Conservation (phyloP, 2,113 vertebrate species). For the Forbesichthys agassizii region DNA sequence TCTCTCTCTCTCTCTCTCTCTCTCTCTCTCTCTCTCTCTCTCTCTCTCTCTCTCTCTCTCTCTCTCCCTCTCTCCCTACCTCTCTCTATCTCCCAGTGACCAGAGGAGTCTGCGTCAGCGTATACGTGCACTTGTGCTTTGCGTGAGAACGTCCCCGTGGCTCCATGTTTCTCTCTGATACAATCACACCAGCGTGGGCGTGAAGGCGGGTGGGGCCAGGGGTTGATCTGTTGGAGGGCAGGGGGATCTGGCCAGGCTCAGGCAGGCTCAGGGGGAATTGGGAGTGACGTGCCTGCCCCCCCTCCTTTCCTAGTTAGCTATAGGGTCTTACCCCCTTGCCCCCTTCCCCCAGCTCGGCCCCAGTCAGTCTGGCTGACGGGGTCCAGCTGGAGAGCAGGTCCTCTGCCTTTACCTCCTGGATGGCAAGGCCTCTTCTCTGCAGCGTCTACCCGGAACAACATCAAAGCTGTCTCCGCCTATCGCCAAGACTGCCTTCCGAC, state of each 20-base stretch:
- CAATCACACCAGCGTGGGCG: constrained; percentile 5
- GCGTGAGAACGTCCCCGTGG: no score
- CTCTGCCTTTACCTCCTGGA: constrained; percentile 1
- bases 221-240: constrained; percentile 28
- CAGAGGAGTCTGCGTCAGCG: constrained; percentile 16
- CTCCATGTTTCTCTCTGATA: constrained; percentile 52
- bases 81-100: constrained; percentile 22
- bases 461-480: neutral
- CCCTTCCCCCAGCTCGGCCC: no score
- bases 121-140: constrained; percentile 46
- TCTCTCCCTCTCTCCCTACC: neutral
- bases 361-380: constrained; percentile 62
- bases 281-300: constrained; percentile 58
- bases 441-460: no score
- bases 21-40: constrained; percentile 2
- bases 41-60: neutral
- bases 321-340: constrained; percentile 34
- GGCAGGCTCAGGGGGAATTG: constrained; percentile 56
- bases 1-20: no score
- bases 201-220: constrained; percentile 32
- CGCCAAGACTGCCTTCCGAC: constrained; percentile 8
- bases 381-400: constrained; percentile 63
- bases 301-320: constrained; percentile 50
- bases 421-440: neutral
- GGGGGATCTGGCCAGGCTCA: constrained; percentile 67